Percentiles rank a stretch among this genome's conserved stretches.
Evolutionary conservation across 2,888 invertebrate genomes (phyloP).

Genomic region (Machimus atricapillus): DNA sequence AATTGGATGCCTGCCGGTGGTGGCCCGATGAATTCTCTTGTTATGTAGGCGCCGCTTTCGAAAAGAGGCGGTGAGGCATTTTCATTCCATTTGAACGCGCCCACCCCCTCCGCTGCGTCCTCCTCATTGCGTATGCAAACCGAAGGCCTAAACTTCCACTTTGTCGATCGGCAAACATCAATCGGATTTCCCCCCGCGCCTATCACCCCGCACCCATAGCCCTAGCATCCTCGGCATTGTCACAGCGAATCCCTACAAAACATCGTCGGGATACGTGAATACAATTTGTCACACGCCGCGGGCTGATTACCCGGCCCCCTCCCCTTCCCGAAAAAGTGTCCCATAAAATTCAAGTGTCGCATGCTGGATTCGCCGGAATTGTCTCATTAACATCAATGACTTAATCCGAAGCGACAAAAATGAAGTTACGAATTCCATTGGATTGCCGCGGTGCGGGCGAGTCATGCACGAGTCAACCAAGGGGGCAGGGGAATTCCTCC

Average conservation of each 20-base stretch:
- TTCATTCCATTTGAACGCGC: neutral
- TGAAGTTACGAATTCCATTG: neutral
- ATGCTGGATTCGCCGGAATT: neutral
- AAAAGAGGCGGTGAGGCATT: neutral
- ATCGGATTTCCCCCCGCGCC: neutral
- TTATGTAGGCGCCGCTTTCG: neutral
- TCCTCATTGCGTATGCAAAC: constrained; percentile 26
- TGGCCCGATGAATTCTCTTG: neutral
- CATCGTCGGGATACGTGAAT: neutral
- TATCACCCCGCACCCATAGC: neutral
- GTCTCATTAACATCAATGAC: constrained; percentile 23
- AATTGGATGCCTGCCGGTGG: neutral
- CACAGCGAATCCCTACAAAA: neutral
- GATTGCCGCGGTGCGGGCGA: neutral
- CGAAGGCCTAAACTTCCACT: neutral
- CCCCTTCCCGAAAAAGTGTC: neutral
- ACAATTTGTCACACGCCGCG: constrained; percentile 1
- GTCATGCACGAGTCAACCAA: neutral
- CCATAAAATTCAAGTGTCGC: neutral
- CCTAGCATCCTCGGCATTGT: neutral
- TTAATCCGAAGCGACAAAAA: constrained; percentile 23
- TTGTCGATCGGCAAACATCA: constrained; percentile 4
- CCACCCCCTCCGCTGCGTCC: neutral
- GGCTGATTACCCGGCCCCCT: neutral
- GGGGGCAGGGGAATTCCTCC: neutral